A percentile compares a stretch with the other conserved stretches of the same genome.
Conservation (phyloP, 1,140 invertebrate genomes). For the Zelostemma sp. region DNA sequence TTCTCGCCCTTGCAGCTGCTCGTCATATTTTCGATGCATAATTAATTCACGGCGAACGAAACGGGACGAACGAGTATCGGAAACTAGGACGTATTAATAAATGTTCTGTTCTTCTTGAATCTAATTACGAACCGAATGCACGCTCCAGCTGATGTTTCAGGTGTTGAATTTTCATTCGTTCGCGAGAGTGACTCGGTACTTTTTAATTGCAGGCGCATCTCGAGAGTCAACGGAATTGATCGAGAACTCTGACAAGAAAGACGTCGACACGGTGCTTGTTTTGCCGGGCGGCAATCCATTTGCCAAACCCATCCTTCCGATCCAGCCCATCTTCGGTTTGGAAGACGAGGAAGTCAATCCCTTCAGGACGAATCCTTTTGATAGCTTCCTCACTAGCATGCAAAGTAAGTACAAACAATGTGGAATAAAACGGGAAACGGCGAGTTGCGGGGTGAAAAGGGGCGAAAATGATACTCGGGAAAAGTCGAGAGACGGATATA, state of each 20-base stretch:
- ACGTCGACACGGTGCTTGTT: conserved; percentile 46
- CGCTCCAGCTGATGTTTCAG: too few relatives aligned
- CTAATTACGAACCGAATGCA: too few relatives aligned
- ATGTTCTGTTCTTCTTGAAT: too few relatives aligned
- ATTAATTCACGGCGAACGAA: too few relatives aligned
- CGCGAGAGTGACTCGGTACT: not conserved
- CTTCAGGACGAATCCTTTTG: conserved; percentile 44
- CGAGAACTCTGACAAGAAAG: conserved; percentile 30
- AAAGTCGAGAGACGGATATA: not conserved
- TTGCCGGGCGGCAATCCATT: conserved; percentile 32
- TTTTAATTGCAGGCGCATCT: conserved; percentile 33
- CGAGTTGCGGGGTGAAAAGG: conserved; percentile 21
- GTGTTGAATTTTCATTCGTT: conserved; percentile 14
- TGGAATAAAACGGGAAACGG: conserved; percentile 14
- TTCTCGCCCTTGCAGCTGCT: too few relatives aligned
- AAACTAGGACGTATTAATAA: too few relatives aligned
- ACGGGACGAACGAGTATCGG: too few relatives aligned
- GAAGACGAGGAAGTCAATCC: conserved; percentile 44
- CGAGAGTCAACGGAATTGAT: conserved; percentile 33
- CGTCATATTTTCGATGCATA: too few relatives aligned
- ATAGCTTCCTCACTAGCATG: conserved; percentile 45
- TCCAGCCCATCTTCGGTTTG: conserved; percentile 29
- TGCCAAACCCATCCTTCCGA: conserved; percentile 16
- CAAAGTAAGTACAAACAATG: conserved; percentile 52
- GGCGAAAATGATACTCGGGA: not conserved